phyloP scores from a whole-genome alignment of 2,797 vertebrate species.

The Otolemur crassicaudatus region DNA sequence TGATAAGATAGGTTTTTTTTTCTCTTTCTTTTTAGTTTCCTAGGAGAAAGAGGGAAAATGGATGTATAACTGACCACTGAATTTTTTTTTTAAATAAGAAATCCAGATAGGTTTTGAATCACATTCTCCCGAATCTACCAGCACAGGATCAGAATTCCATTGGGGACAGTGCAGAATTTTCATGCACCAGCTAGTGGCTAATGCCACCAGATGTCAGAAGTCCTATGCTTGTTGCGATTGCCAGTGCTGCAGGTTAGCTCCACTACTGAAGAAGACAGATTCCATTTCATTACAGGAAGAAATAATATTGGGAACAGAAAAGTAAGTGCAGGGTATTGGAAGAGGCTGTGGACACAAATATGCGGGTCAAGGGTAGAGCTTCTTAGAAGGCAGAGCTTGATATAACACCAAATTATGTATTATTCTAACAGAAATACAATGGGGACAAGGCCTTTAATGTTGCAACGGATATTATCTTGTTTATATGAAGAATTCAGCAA shows the following conservation, averaged over 20 bases:
- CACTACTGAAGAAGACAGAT: background rate
- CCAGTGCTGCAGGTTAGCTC: background rate
- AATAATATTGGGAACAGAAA: background rate
- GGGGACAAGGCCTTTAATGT: background rate
- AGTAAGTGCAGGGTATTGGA: background rate
- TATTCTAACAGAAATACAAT: background rate
- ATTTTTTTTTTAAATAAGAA: background rate
- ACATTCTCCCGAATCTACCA: background rate
- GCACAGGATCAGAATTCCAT: background rate
- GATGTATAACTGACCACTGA: background rate
- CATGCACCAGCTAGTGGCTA: background rate
- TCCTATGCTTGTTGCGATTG: background rate
- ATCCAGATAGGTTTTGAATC: background rate
- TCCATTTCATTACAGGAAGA: background rate
- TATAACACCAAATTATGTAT: background rate
- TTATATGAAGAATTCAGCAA: background rate
- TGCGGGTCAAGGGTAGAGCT: background rate
- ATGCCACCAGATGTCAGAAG: background rate
- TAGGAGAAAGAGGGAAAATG: background rate
- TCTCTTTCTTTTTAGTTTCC: background rate
- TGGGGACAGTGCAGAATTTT: background rate
- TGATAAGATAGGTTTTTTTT: background rate
- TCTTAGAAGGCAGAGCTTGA: background rate
- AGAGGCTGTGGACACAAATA: background rate
- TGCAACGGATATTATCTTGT: background rate